Evolutionary conservation across 2,888 invertebrate genomes (phyloP), one percentile per base, ranked within the genome.

Genomic region (Napeogenes inachia): DNA sequence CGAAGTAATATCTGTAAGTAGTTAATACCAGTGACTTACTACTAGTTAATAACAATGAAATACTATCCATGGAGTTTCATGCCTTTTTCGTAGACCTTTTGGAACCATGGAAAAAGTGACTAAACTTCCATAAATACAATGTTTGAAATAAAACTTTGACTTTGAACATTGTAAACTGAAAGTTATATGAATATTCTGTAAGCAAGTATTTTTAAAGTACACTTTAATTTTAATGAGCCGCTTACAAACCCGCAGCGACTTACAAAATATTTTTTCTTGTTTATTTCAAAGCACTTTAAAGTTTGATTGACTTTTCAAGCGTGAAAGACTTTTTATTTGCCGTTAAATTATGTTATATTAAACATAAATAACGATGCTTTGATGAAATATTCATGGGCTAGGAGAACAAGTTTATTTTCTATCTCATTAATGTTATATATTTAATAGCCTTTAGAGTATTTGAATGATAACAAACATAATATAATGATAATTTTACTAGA

Each of bases 251-350:
- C 50, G 50, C 50, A 50, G 50, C 50, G 50, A 47, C 47, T 47
- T 47, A 47, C 12, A 42, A 6, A 42, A 10, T 0, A 30, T 30
- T 50, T 30, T 50, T 50, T 50, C 50, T 50, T 30, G 50, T 50
- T 50, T 50, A 50, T 50, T 50, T 50, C 21, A 21, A 50, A 50
- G 70, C 68, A 67, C 79, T 80, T 84, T 84, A 85, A 84, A 84
- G 74, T 86, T 85, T 86, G 84, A 87, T 86, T 84, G 81, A 77
- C 77, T 83, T 83, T 83, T 86, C 85, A 85, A 50, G 21, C 50
- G n/a, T 30, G 30, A 50, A 50, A 30, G 10, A 21, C 50, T 50
- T 50, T 50, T 50, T 30, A 50, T 50, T 50, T 50, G 12, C 6
- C 30, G 6, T 50, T 21, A 30, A 50, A 50, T 21, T 10, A 12